Evolutionary conservation across 1,140 invertebrate genomes (phyloP), one percentile per base, ranked within the genome.

Genomic region (Drosophila virilis): DNA sequence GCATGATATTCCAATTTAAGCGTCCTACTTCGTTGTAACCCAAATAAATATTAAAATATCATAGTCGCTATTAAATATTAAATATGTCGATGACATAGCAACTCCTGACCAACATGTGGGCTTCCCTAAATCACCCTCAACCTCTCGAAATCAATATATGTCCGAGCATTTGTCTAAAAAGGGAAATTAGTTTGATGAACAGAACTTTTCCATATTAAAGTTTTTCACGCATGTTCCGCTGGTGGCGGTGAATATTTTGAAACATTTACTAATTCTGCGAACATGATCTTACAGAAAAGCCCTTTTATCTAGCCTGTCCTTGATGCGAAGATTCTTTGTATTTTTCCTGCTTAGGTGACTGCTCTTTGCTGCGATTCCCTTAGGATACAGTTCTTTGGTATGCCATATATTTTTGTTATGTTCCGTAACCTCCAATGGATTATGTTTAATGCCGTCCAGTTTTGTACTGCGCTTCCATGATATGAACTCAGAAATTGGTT

Each of bases 401-500:
- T 89, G 67, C 84, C 84, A 88, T 10, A 78, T 45, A 6, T 9
- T 42, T 15, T 52, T 13, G 28, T 58, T 46, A 1, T 73, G 42
- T 22, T 57, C 9, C 43, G 67, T 51, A 9, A 45, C 28, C 12
- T 40, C 43, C 9, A 66, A 38, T 1, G 45, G 33, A 15, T 68
- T 50, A 7, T 42, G 50, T 9, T 69, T 73, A 0, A 45, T 46
- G 15, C 33, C 40, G 0, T 43, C 37, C 1, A 8, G 6, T 46
- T 52, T n/a, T 6, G 35, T 28, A 7, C 40, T n/a, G 15, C 74
- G 13, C 37, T 80, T 71, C 82, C 82, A 86, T 1, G 64, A 22
- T 7, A 88, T 45, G 1, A 88, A 68, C 45, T 91, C 80, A 0
- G 64, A 70, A n/a, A 91, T 51, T 6, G 91, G 91, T 12, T 95